These are phyloP conservation scores for Lemur catta DNA, from an alignment of 2,797 vertebrate species.

Conservation along the genomic window DNA sequence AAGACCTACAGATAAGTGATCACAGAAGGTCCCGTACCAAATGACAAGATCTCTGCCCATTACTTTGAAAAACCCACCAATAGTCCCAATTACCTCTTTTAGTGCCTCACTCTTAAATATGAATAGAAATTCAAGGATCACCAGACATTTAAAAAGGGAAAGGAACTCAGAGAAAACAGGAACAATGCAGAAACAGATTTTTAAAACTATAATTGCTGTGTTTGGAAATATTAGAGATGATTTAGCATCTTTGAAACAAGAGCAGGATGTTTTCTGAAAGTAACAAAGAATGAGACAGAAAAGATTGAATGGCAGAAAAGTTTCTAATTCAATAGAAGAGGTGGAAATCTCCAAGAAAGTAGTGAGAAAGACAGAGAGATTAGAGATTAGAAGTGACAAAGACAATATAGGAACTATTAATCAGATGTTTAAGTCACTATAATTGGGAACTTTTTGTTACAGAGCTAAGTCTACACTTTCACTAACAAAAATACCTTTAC, in stretches of 20 bases:
- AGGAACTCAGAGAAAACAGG: background rate
- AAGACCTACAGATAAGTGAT: background rate
- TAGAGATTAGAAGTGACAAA: background rate
- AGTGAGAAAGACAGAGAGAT: background rate
- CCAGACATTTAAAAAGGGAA: background rate
- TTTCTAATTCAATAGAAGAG: background rate
- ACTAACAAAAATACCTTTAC: background rate
- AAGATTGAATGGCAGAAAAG: background rate
- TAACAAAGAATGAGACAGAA: background rate
- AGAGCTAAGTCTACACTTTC: background rate
- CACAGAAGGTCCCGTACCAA: background rate
- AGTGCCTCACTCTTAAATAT: background rate
- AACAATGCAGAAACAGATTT: background rate
- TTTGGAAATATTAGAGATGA: background rate
- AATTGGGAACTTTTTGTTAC: background rate
- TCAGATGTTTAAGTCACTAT: background rate
- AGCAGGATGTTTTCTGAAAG: background rate
- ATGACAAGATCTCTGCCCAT: background rate
- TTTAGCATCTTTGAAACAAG: background rate
- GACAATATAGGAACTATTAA: background rate
- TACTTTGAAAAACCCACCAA: background rate
- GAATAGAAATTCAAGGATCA: background rate
- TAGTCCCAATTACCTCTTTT: background rate
- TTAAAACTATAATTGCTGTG: background rate
- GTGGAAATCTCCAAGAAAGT: background rate